Percentiles rank a stretch among this genome's conserved stretches.
Evolutionary conservation across 2,113 vertebrate genomes (phyloP).

Genomic region (Macquaria ambigua): DNA sequence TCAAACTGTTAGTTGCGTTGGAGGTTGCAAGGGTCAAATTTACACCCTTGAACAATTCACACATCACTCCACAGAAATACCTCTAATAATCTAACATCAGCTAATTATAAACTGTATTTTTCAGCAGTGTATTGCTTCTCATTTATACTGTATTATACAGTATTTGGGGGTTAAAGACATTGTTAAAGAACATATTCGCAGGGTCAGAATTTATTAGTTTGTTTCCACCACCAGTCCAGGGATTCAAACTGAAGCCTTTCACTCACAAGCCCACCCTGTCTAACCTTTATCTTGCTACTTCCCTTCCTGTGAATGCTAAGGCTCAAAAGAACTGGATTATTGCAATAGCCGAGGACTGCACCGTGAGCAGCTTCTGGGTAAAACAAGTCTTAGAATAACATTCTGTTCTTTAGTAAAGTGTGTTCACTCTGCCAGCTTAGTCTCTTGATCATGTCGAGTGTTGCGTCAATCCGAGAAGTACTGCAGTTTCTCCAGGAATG

Average conservation of each 20-base stretch:
- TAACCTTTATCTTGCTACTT: conserved; percentile 25
- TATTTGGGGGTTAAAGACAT: not conserved
- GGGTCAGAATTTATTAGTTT: not conserved
- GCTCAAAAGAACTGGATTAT: conserved; percentile 26
- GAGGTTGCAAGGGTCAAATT: conserved; percentile 13
- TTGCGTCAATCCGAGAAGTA: conserved; percentile 68
- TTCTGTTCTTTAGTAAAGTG: conserved; percentile 57
- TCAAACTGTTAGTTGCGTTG: conserved; percentile 1
- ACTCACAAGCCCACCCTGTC: conserved; percentile 29
- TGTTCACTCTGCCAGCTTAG: conserved; percentile 54
- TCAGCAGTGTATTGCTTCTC: not conserved
- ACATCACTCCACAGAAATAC: conserved; percentile 18
- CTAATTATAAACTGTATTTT: conserved; percentile 9
- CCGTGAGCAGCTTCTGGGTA: conserved; percentile 49
- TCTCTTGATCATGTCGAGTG: conserved; percentile 70
- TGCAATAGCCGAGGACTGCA: conserved; percentile 29
- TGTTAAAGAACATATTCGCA: not conserved
- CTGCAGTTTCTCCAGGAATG: conserved; percentile 61
- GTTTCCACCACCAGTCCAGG: not conserved
- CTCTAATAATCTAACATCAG: conserved; percentile 4
- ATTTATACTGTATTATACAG: not conserved
- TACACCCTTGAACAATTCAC: conserved; percentile 3
- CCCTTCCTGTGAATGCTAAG: not conserved
- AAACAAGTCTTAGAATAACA: conserved; percentile 55
- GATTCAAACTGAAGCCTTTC: conserved; percentile 29